phyloP scores from a whole-genome alignment of 2,888 invertebrate genomes.

The Exocentrus adspersus region DNA sequence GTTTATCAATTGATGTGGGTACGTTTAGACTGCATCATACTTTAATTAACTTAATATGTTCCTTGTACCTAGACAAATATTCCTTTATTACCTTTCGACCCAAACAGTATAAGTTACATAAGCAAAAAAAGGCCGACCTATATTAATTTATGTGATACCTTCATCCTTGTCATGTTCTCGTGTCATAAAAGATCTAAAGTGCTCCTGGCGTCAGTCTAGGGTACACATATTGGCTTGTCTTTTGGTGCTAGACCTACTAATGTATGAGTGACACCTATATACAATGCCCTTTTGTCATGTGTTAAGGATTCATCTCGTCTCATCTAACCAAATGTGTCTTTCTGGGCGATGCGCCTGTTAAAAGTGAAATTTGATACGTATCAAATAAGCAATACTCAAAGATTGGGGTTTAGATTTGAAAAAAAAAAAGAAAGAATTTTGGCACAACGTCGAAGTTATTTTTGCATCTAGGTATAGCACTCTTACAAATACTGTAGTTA shows the following conservation, averaged over 20 bases:
- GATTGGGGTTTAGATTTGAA: not conserved
- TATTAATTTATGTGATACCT: constrained; percentile 40
- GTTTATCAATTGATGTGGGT: constrained; percentile 38
- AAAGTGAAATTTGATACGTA: not conserved
- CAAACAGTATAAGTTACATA: constrained; percentile 34
- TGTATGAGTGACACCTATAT: constrained; percentile 31
- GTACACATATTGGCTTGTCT: constrained; percentile 12
- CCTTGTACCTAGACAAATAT: no score
- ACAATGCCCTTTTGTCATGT: constrained; percentile 32
- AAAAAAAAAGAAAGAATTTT: no score
- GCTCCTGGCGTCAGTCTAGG: constrained; percentile 49
- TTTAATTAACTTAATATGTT: not conserved
- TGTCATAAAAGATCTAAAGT: constrained; percentile 32
- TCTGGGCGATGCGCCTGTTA: not conserved
- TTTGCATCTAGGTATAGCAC: no score
- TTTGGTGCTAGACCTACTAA: constrained; percentile 28
- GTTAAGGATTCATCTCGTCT: constrained; percentile 16
- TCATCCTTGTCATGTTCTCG: constrained; percentile 43
- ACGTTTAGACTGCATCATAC: constrained; percentile 20
- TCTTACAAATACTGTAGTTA: no score
- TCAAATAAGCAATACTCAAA: not conserved
- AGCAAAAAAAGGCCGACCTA: constrained; percentile 35
- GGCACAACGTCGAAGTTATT: no score
- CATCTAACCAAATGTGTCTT: not conserved
- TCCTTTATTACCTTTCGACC: constrained; percentile 30